phyloP scores from a whole-genome alignment of 30 jellyfish, hydroid and myxozoan species.

The Pelagia noctiluca region DNA sequence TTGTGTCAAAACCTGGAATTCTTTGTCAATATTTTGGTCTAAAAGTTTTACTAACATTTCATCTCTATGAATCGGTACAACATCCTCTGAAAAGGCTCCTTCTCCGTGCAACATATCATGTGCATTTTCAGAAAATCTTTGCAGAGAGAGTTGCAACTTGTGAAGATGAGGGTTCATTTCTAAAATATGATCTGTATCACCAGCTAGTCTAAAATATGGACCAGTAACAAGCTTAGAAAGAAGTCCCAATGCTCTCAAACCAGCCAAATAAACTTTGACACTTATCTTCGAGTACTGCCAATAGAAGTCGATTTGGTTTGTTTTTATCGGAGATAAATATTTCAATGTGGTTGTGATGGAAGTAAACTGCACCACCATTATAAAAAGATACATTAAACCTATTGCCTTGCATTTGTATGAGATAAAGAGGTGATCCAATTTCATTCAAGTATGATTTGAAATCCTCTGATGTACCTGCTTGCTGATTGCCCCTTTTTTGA shows the following conservation, averaged over 20 bases:
- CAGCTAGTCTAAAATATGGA: too few species aligned
- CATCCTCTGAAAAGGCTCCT: constrained; percentile 21
- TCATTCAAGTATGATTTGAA: constrained; percentile 19
- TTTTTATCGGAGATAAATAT: constrained; percentile 5
- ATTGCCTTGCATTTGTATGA: constrained; percentile 20
- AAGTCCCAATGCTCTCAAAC: too few species aligned
- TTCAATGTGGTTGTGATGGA: background rate
- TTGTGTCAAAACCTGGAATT: constrained; percentile 34
- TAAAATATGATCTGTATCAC: too few species aligned
- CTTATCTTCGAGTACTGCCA: constrained; percentile 51
- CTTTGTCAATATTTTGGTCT: constrained; percentile 27
- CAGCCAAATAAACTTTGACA: too few species aligned
- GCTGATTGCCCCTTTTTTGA: constrained; percentile 25
- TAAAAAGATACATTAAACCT: constrained; percentile 32
- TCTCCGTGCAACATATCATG: background rate
- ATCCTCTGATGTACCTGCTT: constrained; percentile 25
- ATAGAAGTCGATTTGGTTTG: background rate
- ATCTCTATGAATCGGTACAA: constrained; percentile 18
- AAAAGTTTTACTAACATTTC: background rate
- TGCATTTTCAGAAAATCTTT: constrained; percentile 19
- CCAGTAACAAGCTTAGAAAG: too few species aligned
- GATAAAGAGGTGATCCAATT: background rate
- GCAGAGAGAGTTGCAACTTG: constrained; percentile 1
- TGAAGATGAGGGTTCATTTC: constrained; percentile 41
- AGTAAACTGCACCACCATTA: constrained; percentile 30